Evolutionary conservation across 2,797 vertebrate species (phyloP).

Genomic region (Dendrocincla fuliginosa): DNA sequence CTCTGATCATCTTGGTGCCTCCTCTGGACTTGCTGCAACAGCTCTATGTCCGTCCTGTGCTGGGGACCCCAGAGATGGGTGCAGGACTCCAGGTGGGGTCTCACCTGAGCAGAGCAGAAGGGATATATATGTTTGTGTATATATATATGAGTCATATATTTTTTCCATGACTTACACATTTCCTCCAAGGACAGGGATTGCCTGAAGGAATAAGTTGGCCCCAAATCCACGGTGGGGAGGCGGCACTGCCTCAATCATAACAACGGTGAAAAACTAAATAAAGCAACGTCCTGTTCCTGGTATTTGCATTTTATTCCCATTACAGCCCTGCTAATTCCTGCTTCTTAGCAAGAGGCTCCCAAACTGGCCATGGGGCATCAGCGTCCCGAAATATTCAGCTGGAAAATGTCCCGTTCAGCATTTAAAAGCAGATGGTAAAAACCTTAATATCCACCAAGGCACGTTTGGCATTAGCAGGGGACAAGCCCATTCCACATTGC

Average conservation of each 20-base stretch:
- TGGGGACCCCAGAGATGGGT: no score
- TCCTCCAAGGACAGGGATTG: neutral
- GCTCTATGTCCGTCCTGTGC: no score
- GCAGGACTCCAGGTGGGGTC: no score
- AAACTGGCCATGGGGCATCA: neutral
- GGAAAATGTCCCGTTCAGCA: neutral
- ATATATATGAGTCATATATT: neutral
- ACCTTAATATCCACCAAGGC: neutral
- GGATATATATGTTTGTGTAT: no score
- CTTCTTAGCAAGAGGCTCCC: neutral
- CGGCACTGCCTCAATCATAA: neutral
- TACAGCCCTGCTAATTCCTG: neutral
- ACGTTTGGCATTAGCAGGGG: neutral
- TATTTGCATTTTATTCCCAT: neutral
- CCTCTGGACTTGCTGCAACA: no score
- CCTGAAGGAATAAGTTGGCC: neutral
- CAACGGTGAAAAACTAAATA: neutral
- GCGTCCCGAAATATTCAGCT: neutral
- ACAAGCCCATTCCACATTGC: rapidly evolving
- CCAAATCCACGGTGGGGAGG: neutral
- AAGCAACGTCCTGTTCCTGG: neutral
- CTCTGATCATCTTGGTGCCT: no score
- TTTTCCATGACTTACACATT: neutral
- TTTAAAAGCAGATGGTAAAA: neutral
- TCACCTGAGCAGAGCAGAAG: no score